Evolutionary conservation across 1,140 invertebrate genomes (phyloP), one percentile per base, ranked within the genome.

Genomic region (Tenebrio molitor): DNA sequence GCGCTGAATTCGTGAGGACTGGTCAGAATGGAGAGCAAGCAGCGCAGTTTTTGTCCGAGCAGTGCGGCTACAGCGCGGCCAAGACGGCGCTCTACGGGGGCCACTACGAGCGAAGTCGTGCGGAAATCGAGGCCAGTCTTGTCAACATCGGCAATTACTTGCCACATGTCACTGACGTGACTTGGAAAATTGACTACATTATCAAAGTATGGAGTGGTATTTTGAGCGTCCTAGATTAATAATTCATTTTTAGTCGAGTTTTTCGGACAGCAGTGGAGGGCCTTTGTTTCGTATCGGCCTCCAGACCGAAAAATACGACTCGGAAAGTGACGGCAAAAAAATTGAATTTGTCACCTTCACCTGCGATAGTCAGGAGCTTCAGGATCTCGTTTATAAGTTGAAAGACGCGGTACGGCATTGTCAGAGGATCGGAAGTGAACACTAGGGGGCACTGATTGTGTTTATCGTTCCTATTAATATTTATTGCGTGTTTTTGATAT

Each of bases 311-410:
- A 62, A 69, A 33, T 81, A 68, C 75, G 74, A 81, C 73, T 15
- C 67, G 16, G 83, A 84, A 72, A 87, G 84, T 1, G 83, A 87
- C 65, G 41, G 77, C 25, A 84, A 84, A 50, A 77, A 82, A 21
- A 69, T 79, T 41, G 82, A 86, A 33, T 80, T 85, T 77, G 73
- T 91, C 33, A 83, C 84, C 39, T 91, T 91, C 77, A 85, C 84
- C 1, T 91, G 89, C 77, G 87, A 85, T 14, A 84, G 85, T 15
- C 87, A 89, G 66, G 87, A 91, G 76, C 78, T 91, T 36, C 89
- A 91, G 82, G 89, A 91, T 81, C 81, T 91, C 65, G 86, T 91
- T 39, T 86, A 88, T 69, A 91, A 91, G 81, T 80, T 91, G 7
- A 90, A 90, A 81, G 89, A 91, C 79, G 84, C 88, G 19, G 83